Base-by-base conservation (phyloP, 2,888 invertebrate species). In the Macropis europaea region DNA sequence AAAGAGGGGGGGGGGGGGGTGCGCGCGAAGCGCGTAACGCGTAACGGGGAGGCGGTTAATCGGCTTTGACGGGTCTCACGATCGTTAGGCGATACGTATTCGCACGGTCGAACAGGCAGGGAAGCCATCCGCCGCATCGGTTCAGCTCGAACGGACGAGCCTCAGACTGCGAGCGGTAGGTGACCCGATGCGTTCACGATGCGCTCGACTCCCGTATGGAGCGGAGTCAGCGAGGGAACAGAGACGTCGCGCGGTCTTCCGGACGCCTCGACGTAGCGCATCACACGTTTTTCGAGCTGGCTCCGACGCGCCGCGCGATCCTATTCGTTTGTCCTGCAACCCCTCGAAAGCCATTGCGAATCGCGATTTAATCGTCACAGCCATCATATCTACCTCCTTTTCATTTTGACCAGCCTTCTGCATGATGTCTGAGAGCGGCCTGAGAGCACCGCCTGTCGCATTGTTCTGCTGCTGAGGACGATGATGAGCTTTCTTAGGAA, bases 381-480 rank as follows among this genome's bases (percentile, higher is more conserved):
- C 34, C 36, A 11, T 36, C 61, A 45, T 42, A 50, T 77, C 69
- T 84, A 84, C 84, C 84, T 84, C 84, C 82, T 82, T 82, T 26
- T 76, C 80, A 59, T 69, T 81, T 68, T 76, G 81, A 66, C 81
- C 75, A 54, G 61, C 47, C 80, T 85, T 87, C 81, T 82, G 84
- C 80, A 83, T 79, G 78, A 85, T 76, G 78, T 84, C 83, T 52
- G 86, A 78, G 59, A 83, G 68, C 13, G 85, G 86, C 66, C 77
- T 85, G 48, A 80, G 71, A 3, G 77, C 71, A 54, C 76, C 45
- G 64, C 34, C 24, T 45, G 45, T 40, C 56, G 68, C 43, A 67
- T 64, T 81, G 76, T 63, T 74, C 53, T 76, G 76, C 42, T 73
- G 81, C 11, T 80, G 77, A 24, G 63, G 69, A 11, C 67, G 82